Evolutionary conservation across 2,888 invertebrate genomes (phyloP), one percentile per base, ranked within the genome.

Genomic region (Amblyjoppa fuscipennis): DNA sequence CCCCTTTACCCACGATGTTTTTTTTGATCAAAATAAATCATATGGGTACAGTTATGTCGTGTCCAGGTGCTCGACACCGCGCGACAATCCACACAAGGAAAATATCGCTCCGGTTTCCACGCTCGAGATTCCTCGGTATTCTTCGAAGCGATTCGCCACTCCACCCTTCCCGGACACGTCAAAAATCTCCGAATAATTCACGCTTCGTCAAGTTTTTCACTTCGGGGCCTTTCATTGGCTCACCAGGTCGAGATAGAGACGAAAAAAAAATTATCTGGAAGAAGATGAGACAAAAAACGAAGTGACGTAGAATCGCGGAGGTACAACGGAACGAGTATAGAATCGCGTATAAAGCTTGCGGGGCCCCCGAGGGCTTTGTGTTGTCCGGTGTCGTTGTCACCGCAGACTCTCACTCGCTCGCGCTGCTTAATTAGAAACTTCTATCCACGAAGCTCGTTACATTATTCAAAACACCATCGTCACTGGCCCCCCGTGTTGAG

Each of bases 381-480:
- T 91, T 90, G 92, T 92, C 93, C 93, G 86, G 92, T 90, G 90
- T 88, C 86, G 89, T 88, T 59, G 77, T 80, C 74, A 61, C 53
- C 77, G 84, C 87, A 88, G 77, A 53, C 61, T 53, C 80, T 59
- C 59, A 66, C 80, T 64, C 71, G 84, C 87, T 85, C 84, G 88
- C 88, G 87, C 85, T 89, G 93, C 92, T 93, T 94, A 94, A 94
- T 94, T 94, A 94, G 93, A 93, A 94, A 94, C 93, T 94, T 93
- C 89, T 88, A 89, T 89, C 87, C 69, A 69, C 88, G 84, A 88
- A 90, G 91, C 91, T 93, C 92, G 93, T 93, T 94, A 93, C 93
- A 94, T 94, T 93, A 94, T 94, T 93, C 93, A 92, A 91, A 93
- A 90, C 91, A 89, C 38, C 71, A 64, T 76, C 91, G 89, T 91